A percentile compares a stretch with the other conserved stretches of the same genome.
Conservation (phyloP, 2,888 invertebrate species). For the Odontothrips loti region DNA sequence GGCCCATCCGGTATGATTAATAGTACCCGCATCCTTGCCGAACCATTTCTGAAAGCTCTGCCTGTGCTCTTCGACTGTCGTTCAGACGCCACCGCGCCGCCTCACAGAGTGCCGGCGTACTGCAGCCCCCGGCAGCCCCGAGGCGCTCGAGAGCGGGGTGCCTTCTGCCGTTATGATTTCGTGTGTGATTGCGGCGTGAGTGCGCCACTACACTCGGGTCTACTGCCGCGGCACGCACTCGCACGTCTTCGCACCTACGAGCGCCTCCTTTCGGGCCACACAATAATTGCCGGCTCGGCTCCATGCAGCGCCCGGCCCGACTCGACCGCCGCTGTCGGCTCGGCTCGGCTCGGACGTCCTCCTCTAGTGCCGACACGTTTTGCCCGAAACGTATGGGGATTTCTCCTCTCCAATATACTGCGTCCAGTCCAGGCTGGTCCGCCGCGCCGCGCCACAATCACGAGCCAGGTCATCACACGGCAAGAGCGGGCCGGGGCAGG, state of each 20-base stretch:
- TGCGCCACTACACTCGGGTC: too few relatives aligned
- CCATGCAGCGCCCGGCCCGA: background rate
- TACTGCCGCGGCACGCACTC: too few relatives aligned
- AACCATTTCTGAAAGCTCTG: background rate
- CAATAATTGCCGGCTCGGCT: background rate
- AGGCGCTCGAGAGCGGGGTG: too few relatives aligned
- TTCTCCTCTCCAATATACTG: slow-evolving; percentile 11
- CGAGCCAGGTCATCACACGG: background rate
- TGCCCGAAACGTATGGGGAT: slow-evolving; percentile 6
- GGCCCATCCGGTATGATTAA: background rate
- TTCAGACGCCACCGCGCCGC: background rate
- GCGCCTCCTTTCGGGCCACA: background rate
- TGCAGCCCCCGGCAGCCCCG: too few relatives aligned
- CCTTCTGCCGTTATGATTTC: too few relatives aligned
- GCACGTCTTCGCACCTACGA: too few relatives aligned
- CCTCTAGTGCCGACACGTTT: slow-evolving; percentile 1
- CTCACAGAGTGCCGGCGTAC: background rate
- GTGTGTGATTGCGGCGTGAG: too few relatives aligned
- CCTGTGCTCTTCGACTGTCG: background rate
- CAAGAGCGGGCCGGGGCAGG: background rate
- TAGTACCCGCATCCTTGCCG: background rate
- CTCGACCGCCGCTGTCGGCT: background rate
- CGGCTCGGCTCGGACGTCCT: background rate
- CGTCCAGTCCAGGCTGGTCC: background rate
- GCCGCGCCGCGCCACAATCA: background rate